A percentile compares a stretch with the other conserved stretches of the same genome.
Evolutionary conservation across 1,140 invertebrate genomes (phyloP).

Genomic region (Sogatella furcifera): DNA sequence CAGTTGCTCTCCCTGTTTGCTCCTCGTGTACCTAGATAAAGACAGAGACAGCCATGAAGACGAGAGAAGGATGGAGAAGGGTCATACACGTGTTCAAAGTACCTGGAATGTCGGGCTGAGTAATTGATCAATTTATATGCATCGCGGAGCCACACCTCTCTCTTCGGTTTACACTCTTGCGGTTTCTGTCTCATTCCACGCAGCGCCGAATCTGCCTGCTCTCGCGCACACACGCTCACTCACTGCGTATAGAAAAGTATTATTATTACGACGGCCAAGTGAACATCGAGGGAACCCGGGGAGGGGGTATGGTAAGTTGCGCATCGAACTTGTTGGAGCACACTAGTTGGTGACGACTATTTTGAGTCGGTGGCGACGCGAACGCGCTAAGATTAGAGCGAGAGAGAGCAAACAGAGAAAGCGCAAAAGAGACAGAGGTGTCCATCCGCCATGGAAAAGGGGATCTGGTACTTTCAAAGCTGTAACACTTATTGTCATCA

Average conservation of each 20-base stretch:
- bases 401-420: neutral
- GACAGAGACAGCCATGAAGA: neutral
- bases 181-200: no score
- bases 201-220: no score
- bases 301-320: neutral
- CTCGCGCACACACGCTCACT: neutral
- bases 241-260: neutral
- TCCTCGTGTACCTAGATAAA: no score
- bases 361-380: neutral
- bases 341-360: neutral
- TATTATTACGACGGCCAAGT: neutral
- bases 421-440: neutral
- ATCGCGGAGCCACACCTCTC: neutral
- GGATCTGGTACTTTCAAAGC: no score
- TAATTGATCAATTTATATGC: conserved; percentile 4
- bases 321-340: neutral
- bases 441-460: neutral
- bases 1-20: no score
- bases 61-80: neutral
- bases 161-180: neutral
- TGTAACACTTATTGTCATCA: conserved; percentile 2
- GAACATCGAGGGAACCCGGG: neutral
- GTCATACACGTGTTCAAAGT: conserved; percentile 3
- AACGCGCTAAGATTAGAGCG: neutral
- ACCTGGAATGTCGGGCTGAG: conserved; percentile 1